Conservation (phyloP, 1,140 invertebrate species). For the Anoplophora glabripennis region DNA sequence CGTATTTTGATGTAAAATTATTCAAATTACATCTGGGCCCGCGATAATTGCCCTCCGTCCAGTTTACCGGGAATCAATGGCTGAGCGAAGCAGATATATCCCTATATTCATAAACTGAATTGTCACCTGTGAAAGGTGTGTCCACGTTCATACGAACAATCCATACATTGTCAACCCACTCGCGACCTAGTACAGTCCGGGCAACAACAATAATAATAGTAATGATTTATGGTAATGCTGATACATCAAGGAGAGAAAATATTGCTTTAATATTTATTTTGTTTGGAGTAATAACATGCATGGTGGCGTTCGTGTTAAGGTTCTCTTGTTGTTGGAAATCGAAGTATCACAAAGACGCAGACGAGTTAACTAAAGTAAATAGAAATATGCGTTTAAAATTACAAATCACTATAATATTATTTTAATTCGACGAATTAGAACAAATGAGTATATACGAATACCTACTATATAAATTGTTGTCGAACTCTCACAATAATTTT, state of each 20-base stretch:
- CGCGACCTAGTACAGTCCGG: conserved; percentile 15
- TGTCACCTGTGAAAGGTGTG: conserved; percentile 18
- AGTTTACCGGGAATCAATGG: conserved; percentile 8
- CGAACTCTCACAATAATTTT: too few relatives aligned
- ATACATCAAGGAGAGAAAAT: conserved; percentile 13
- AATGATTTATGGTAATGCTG: conserved; percentile 20
- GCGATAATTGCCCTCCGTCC: too few relatives aligned
- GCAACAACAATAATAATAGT: conserved; percentile 17
- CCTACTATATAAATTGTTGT: too few relatives aligned
- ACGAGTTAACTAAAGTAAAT: too few relatives aligned
- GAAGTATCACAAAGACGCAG: too few relatives aligned
- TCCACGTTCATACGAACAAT: conserved; percentile 18
- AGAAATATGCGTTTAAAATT: too few relatives aligned
- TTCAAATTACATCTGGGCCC: too few relatives aligned
- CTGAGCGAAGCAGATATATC: conserved; percentile 8
- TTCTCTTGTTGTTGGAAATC: too few relatives aligned
- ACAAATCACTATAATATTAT: too few relatives aligned
- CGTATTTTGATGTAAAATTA: too few relatives aligned
- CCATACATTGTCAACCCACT: conserved; percentile 20
- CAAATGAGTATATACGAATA: too few relatives aligned
- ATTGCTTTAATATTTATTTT: conserved; percentile 17
- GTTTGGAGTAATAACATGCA: conserved; percentile 14
- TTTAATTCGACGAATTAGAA: too few relatives aligned
- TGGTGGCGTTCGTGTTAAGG: conserved; percentile 2
- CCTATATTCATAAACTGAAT: conserved; percentile 20